Conservation (phyloP, 2,113 vertebrate species). For the Microcebus griseorufus region DNA sequence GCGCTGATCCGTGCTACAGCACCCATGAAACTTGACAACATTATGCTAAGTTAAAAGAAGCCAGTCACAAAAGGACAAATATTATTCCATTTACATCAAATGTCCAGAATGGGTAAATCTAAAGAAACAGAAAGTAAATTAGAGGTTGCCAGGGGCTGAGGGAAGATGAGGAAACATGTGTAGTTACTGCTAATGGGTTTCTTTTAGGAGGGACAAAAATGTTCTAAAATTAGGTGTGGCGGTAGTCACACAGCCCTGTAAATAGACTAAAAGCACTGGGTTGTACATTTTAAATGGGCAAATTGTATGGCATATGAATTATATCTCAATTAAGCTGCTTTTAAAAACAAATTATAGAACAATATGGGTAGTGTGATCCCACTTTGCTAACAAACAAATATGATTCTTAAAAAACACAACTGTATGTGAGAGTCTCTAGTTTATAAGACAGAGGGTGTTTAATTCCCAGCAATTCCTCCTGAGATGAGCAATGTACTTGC, state of each 20-base stretch:
- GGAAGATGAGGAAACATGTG: background rate
- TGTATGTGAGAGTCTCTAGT: background rate
- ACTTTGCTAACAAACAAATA: background rate
- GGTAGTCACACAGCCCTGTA: background rate
- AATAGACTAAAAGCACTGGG: background rate
- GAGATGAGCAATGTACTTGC: background rate
- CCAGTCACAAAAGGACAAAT: background rate
- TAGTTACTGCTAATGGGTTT: background rate
- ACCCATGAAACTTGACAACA: background rate
- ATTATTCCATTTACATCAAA: background rate
- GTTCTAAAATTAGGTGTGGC: background rate
- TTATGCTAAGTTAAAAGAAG: background rate
- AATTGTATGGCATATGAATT: background rate
- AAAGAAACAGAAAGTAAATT: background rate
- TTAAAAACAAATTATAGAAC: background rate
- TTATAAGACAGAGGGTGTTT: background rate
- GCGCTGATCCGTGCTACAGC: accelerated
- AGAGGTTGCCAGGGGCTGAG: background rate
- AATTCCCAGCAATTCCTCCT: background rate
- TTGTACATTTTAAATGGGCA: background rate
- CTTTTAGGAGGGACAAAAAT: background rate
- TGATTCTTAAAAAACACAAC: background rate
- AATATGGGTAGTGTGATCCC: background rate
- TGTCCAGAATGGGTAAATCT: background rate
- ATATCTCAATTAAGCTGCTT: background rate